Evolutionary conservation across 2,113 vertebrate genomes (phyloP).

Genomic region (Mus spicilegus): DNA sequence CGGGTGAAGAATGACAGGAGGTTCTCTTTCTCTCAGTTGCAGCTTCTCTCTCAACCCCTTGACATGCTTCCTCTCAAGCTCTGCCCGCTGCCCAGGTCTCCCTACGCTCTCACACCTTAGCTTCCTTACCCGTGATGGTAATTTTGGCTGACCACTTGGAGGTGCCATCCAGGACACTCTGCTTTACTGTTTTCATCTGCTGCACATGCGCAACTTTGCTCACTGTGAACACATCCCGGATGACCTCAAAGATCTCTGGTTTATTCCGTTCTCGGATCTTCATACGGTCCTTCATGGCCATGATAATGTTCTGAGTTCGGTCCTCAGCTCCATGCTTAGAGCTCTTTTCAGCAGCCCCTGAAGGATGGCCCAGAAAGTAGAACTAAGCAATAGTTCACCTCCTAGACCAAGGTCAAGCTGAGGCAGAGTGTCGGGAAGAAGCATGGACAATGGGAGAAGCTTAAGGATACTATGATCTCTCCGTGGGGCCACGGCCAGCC

Average conservation of each 20-base stretch:
- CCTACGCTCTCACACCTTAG: background rate
- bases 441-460: background rate
- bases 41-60: background rate
- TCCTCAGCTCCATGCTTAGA: slow-evolving; percentile 98
- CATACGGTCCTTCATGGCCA: slow-evolving; percentile 99
- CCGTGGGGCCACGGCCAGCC: background rate
- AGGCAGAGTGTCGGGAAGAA: background rate
- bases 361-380: slow-evolving; percentile 48
- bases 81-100: background rate
- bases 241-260: slow-evolving; percentile 98
- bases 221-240: slow-evolving; percentile 95
- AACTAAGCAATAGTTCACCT: background rate
- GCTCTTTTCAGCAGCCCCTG: slow-evolving; percentile 98
- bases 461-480: background rate
- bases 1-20: background rate
- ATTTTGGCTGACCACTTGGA: slow-evolving; percentile 99
- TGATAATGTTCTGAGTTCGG: slow-evolving; percentile 98
- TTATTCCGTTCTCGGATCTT: slow-evolving; percentile 99
- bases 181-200: slow-evolving; percentile 99
- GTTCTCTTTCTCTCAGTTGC: background rate
- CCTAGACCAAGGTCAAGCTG: background rate
- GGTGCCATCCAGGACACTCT: slow-evolving; percentile 98
- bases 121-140: slow-evolving; percentile 94
- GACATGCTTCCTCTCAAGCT: background rate
- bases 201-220: slow-evolving; percentile 93